Base-by-base conservation (phyloP, 1,140 invertebrate genomes). In the Probaryconus sp. region DNA sequence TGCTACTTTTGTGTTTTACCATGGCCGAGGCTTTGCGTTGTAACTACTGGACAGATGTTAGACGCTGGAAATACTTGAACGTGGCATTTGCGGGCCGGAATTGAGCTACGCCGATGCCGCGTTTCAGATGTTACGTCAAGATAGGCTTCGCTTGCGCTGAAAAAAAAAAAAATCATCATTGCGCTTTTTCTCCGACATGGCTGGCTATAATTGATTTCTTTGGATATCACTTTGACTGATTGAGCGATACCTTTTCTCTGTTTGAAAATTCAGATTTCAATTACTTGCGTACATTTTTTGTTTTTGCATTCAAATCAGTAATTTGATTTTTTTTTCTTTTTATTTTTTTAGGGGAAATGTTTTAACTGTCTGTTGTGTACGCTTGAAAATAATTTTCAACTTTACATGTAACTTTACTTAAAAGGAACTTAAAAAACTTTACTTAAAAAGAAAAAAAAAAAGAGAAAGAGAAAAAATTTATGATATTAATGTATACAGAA, bases 11-110 rank as follows among this genome's bases (percentile, higher is more conserved):
- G 35, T 50, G 43, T 67, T 67, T 33, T 21, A 67, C 50, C 42
- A 30, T 48, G 63, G 63, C 63, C 56, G 63, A 67, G 50, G 38
- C 42, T 42, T 65, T 65, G 53, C 50, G 61, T 47, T 65, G 40
- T 45, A 67, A 67, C 63, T 67, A 67, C 63, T 56, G 63, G 51
- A 67, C 51, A 67, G 63, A 67, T 48, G 42, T 67, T 67, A 40
- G 63, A 67, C 20, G 18, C 60, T 53, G 48, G 20, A 45, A 64
- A 64, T 53, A 24, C 31, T 30, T 51, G 35, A 13, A 33, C 33
- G 35, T 43, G 33, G 47, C 60, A 43, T 51, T 64, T 53, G 20
- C 48, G 9, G 7, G 17, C 21, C 50, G 35, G 37, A 26, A 51
- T 51, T 51, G 58, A 26, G 50, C 21, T 24, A 24, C 21, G 21